Base-by-base conservation (phyloP, 2,113 vertebrate genomes). In the Chaetura pelagica region DNA sequence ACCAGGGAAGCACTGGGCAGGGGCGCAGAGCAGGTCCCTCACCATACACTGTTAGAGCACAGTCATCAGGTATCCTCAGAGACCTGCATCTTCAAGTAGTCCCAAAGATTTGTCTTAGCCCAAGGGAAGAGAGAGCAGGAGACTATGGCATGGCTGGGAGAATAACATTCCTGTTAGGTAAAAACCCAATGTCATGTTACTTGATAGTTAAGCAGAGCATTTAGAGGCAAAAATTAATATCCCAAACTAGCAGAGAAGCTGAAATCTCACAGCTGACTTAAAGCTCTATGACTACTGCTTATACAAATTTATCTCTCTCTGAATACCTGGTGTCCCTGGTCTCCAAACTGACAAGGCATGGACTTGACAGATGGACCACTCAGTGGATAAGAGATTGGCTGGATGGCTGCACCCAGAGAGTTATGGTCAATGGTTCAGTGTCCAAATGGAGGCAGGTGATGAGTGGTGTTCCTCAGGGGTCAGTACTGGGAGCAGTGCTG, bases 271-370 rank as follows among this genome's bases (percentile, higher is more conserved):
- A 87, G 38, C 74, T 94, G 57, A 80, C 35, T 87, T 79, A 72
- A 69, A 80, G 46, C 46, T 69, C 35, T 87, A n/a, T 76, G 71
- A 85, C 71, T 89, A 16, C 54, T 85, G 67, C 71, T 94, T 26
- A 59, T 63, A 76, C 46, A 87, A 79, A 89, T 87, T 72, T 89
- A 66, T 87, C 92, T 92, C n/a, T 72, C 87, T 82, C 69, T 85
- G 75, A 76, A 87, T 89, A 89, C 59, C 44, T 52, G 82, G 58
- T 84, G 38, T 38, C 10, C 38, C 38, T 38, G 38, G 38, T 38
- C 38, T 38, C 38, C 38, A 38, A 38, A 38, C 38, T 38, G 38
- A 38, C 38, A 38, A 38, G 38, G 38, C 38, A 38, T 38, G 38
- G 38, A 38, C 10, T 38, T 38, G 38, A 38, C 38, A 38, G 38